Evolutionary conservation across 2,888 invertebrate species (phyloP), one percentile per base, ranked within the genome.

Genomic region (Heteropelma amictum): DNA sequence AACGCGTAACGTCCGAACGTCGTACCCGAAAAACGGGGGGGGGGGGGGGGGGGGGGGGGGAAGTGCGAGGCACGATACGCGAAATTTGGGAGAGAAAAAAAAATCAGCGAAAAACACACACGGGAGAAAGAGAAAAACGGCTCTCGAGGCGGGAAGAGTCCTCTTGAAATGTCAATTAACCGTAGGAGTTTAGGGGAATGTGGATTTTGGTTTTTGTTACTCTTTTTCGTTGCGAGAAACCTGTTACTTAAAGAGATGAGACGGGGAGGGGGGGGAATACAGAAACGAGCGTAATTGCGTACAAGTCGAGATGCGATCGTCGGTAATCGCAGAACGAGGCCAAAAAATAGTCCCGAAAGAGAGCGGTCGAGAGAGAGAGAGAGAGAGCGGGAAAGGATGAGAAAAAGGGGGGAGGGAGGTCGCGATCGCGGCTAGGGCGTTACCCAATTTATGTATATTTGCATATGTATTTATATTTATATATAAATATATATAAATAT

Each of bases 101-200:
- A 49, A 38, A 30, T 8, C 30, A 10, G 10, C 10, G 58, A 40
- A 23, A 30, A 23, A 61, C 17, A 14, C 30, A 61, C 6, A 28
- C 6, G 14, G 8, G 23, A 26, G 21, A 12, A 30, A 21, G 7
- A 17, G 17, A 21, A 30, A 51, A 68, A 40, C 30, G 33, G 54
- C 70, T 70, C 74, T 64, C 47, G 19, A 60, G 54, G 45, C 51
- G 38, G 1, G 38, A 74, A 75, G 73, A 82, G 81, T 86, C 82
- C 85, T 86, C 85, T 83, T 81, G 85, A 85, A 82, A 85, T 82
- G 87, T 87, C 87, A 87, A 87, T 87, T 87, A 75, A 86, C 80
- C 56, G 79, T 72, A 77, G 65, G 72, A 51, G 64, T 61, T 65
- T 80, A 78, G 75, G 73, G n/a, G 56, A 76, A 74, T 68, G 79